A percentile compares a stretch with the other conserved stretches of the same genome.
phyloP scores from a whole-genome alignment of 2,113 vertebrate species.

The Illadopsis cleaveri region DNA sequence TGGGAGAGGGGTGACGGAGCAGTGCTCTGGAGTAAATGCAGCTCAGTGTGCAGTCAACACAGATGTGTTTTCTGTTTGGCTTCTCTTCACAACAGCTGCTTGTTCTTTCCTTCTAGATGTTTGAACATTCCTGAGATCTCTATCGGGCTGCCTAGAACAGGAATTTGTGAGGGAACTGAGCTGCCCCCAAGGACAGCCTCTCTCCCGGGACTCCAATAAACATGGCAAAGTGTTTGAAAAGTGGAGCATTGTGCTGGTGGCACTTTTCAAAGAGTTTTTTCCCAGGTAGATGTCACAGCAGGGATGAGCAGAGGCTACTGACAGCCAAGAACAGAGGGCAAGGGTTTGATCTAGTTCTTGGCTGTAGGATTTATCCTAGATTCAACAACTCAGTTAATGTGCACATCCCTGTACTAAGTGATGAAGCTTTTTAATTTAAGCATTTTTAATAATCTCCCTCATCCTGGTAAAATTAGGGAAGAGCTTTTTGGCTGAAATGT shows the following conservation, averaged over 20 bases:
- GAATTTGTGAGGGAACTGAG: background rate
- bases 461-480: background rate
- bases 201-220: background rate
- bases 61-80: background rate
- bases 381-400: background rate
- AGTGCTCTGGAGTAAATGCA: background rate
- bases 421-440: background rate
- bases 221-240: background rate
- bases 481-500: background rate
- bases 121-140: background rate
- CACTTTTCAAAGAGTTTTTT: background rate
- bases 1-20: background rate
- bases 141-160: background rate
- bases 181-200: background rate
- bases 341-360: background rate
- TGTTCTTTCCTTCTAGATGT: background rate
- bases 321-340: background rate
- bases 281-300: background rate
- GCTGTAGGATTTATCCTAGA: background rate
- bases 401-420: background rate
- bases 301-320: background rate
- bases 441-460: background rate
- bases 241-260: background rate
- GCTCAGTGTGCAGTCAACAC: background rate
- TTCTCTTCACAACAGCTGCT: accelerated